phyloP scores from a whole-genome alignment of 2,797 vertebrate species.

The Lepilemur ruficaudatus region DNA sequence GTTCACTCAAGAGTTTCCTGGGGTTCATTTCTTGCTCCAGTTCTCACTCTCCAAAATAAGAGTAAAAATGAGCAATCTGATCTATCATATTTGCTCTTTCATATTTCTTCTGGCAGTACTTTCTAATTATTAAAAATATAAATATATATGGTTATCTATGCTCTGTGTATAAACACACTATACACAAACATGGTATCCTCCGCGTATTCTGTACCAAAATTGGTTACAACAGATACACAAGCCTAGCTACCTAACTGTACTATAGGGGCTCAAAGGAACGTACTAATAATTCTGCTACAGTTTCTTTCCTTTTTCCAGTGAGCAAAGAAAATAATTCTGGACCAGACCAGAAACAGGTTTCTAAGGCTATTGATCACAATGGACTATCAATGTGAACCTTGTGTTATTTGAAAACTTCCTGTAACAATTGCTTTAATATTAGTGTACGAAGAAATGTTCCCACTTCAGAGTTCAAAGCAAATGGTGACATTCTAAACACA shows the following conservation, averaged over 20 bases:
- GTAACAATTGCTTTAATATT: background rate
- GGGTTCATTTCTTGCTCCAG: background rate
- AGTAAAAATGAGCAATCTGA: background rate
- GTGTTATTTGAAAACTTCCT: background rate
- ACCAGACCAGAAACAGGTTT: background rate
- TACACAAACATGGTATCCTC: background rate
- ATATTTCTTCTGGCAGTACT: background rate
- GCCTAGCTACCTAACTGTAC: background rate
- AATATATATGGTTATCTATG: background rate
- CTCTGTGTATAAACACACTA: background rate
- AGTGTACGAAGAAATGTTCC: background rate
- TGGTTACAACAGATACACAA: background rate
- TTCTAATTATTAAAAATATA: background rate
- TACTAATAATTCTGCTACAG: background rate
- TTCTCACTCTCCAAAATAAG: slow-evolving; percentile 35
- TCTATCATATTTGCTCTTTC: background rate
- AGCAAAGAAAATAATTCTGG: background rate
- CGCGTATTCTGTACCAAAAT: background rate
- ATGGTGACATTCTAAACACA: background rate
- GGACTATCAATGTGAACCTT: background rate
- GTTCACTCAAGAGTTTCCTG: slow-evolving; percentile 27
- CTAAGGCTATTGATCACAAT: background rate
- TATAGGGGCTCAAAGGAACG: background rate
- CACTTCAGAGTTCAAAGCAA: background rate
- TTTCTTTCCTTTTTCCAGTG: background rate